These are phyloP conservation scores for Felis chaus DNA, from an alignment of 2,113 vertebrate genomes.

Conservation along the genomic window DNA sequence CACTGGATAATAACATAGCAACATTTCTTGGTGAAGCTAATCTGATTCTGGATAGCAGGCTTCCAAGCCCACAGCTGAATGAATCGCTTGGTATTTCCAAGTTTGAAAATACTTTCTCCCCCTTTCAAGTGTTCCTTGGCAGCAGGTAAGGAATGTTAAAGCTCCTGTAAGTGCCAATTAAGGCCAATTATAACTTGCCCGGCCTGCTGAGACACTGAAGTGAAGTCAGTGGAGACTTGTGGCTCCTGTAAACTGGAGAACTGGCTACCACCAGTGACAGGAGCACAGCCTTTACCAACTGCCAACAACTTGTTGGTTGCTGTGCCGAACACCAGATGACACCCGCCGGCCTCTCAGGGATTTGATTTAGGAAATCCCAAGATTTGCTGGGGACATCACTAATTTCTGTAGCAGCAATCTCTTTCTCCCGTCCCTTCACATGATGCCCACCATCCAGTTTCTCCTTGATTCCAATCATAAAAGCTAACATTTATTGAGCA, in stretches of 20 bases:
- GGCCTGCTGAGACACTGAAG: constrained; percentile 62
- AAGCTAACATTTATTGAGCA: neutral
- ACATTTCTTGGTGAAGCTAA: constrained; percentile 48
- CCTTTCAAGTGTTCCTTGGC: constrained; percentile 74
- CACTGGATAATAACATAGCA: neutral
- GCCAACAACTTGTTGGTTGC: neutral
- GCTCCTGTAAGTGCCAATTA: constrained; percentile 77
- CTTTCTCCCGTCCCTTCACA: neutral
- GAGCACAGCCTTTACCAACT: neutral
- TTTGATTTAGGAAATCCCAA: constrained; percentile 26
- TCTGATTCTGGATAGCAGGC: constrained; percentile 41
- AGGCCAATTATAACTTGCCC: constrained; percentile 73
- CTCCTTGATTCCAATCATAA: neutral
- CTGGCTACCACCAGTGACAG: neutral
- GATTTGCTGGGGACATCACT: neutral
- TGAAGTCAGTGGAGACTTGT: constrained; percentile 19
- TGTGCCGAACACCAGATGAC: neutral
- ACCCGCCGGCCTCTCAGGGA: neutral
- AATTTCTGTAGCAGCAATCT: neutral
- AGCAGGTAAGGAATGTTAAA: constrained; percentile 75
- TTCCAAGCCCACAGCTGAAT: constrained; percentile 59
- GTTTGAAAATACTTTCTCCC: constrained; percentile 73
- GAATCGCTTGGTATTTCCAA: constrained; percentile 72
- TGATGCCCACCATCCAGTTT: neutral
- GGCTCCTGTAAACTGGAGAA: constrained; percentile 44